Percentiles rank a stretch among this genome's conserved stretches.
Conservation (phyloP, 2,888 invertebrate species). For the Atethmia centrago region DNA sequence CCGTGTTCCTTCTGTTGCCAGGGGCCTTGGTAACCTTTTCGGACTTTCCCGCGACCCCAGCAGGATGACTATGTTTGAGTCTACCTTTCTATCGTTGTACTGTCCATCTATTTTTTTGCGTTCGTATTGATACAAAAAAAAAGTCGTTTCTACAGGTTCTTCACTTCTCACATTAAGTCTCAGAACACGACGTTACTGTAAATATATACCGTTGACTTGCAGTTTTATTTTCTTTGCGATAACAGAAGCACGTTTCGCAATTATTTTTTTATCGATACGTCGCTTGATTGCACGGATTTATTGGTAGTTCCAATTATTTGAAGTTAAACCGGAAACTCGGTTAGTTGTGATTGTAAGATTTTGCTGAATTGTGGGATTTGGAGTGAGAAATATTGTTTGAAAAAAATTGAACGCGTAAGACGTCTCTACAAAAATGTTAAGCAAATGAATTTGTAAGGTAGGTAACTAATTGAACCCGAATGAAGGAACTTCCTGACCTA, state of each 20-base stretch:
- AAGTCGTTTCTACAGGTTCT: not conserved
- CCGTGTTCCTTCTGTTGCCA: too few relatives aligned
- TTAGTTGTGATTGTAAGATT: not conserved
- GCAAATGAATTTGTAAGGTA: not conserved
- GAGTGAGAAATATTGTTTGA: not conserved
- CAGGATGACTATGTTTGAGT: not conserved
- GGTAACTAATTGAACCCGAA: not conserved
- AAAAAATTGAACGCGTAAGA: conserved; percentile 1
- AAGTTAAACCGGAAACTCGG: not conserved
- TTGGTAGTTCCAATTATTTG: conserved; percentile 32
- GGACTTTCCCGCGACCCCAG: too few relatives aligned
- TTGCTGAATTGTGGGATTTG: not conserved
- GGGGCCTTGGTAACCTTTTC: too few relatives aligned
- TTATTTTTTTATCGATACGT: conserved; percentile 44
- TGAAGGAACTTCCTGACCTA: not conserved
- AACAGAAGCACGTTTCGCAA: conserved; percentile 29
- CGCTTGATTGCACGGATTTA: conserved; percentile 16
- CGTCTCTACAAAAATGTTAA: not conserved
- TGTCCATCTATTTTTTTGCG: not conserved
- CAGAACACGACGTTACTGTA: not conserved
- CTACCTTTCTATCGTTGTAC: not conserved
- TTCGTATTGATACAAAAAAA: not conserved
- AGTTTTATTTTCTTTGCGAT: conserved; percentile 38
- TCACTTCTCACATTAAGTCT: not conserved
- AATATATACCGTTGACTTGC: conserved; percentile 4